Base-by-base conservation (phyloP, 2,888 invertebrate species). In the Polyommatus icarus region DNA sequence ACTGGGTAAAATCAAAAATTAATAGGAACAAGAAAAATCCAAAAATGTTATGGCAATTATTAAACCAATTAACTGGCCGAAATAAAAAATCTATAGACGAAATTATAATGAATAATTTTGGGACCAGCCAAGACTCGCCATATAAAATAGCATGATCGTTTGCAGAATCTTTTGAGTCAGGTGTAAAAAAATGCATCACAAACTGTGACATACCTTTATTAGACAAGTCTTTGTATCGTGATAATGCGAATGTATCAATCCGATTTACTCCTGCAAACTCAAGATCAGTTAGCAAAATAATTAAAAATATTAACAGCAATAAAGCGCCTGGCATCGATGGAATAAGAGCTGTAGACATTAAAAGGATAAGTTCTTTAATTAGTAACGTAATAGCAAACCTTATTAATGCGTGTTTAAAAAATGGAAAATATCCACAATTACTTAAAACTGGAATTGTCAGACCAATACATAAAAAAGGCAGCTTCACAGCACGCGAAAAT, bases 391-490 rank as follows among this genome's bases (percentile, higher is more conserved):
- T 80, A 32, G 77, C 78, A 0, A 78, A 79, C 20, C 67, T 81
- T 32, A 79, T 81, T 12, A 80, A 82, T 59, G 15, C 71, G 8
- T 75, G 78, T 54, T 18, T 81, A 3, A 4, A 24, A 20, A 46
- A 12, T 8, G 77, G 78, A 10, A 76, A 46, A n/a, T 82, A 80
- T 32, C 79, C 81, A 0, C 10, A 36, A n/a, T 72, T 78, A 10
- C 40, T 81, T 7, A 80, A 82, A 76, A 75, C 57, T 0, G 80
- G 82, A 0, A 24, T 81, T 57, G 80, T 82, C 0, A 71, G 81
- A 20, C 81, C 80, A 10, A 80, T 81, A 54, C 67, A 78, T n/a
- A 80, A 82, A 77, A 77, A 77, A 72, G 81, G 80, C 1, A 61
- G 40, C 12, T 10, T 61, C 2, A 61, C 32, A 8, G 71, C 77